Conservation (phyloP, 2,797 vertebrate species). For the Chrysocyon brachyurus region DNA sequence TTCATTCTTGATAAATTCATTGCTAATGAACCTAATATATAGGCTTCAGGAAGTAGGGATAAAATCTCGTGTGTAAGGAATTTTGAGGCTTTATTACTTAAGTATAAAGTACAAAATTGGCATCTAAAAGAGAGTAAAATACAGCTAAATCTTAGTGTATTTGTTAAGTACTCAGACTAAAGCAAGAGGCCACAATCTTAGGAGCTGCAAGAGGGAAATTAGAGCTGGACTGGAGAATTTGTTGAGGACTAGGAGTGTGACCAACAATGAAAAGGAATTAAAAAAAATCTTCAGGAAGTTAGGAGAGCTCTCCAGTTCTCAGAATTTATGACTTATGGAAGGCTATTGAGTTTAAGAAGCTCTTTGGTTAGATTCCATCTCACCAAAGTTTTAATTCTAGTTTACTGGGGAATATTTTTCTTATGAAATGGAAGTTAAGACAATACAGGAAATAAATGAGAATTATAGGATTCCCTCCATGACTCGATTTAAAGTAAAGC, state of each 20-base stretch:
- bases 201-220: not conserved
- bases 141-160: not conserved
- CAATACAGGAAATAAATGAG: slow-evolving; percentile 67
- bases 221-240: not conserved
- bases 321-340: slow-evolving; percentile 37
- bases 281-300: not conserved
- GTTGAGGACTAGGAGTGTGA: not conserved
- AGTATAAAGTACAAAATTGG: not conserved
- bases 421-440: slow-evolving; percentile 59
- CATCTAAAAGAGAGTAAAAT: not conserved
- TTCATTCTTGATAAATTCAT: slow-evolving; percentile 29
- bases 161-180: not conserved
- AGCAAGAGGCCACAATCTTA: not conserved
- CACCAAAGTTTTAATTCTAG: slow-evolving; percentile 58
- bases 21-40: not conserved
- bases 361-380: slow-evolving; percentile 31
- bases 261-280: not conserved
- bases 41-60: not conserved
- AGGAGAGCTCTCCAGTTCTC: not conserved
- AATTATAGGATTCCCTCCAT: slow-evolving; percentile 59
- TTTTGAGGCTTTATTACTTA: slow-evolving; percentile 29
- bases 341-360: slow-evolving; percentile 6
- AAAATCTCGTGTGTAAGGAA: not conserved
- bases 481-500: slow-evolving; percentile 64
- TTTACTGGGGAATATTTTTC: slow-evolving; percentile 71